Conservation (phyloP, 2,113 vertebrate species). For the Oryzias curvinotus region DNA sequence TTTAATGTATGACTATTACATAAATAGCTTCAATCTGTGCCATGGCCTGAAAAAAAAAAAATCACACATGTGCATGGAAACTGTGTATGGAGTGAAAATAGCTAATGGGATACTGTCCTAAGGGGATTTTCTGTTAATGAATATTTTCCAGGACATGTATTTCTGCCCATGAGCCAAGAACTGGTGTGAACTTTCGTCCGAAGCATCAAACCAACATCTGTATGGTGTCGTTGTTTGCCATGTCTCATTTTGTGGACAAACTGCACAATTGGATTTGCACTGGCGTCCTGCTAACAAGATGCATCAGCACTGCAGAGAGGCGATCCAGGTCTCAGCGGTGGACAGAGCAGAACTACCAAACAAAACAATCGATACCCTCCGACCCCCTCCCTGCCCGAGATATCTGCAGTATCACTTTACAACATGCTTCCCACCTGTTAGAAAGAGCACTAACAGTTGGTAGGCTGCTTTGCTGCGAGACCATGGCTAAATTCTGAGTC, state of each 20-base stretch:
- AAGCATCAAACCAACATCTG: not conserved
- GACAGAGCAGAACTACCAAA: conserved; percentile 29
- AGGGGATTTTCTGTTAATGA: conserved; percentile 11
- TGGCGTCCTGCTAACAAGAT: conserved; percentile 24
- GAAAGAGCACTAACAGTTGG: conserved; percentile 1
- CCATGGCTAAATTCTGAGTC: not conserved
- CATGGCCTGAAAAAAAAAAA: conserved; percentile 12
- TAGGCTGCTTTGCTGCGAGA: not conserved
- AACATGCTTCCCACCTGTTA: conserved; percentile 14
- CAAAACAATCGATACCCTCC: conserved; percentile 53
- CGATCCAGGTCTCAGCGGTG: conserved; percentile 32
- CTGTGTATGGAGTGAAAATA: conserved; percentile 26
- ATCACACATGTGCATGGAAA: not conserved
- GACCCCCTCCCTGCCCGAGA: conserved; percentile 5
- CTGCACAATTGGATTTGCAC: conserved; percentile 22
- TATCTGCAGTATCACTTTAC: conserved; percentile 24
- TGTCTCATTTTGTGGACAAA: conserved; percentile 3
- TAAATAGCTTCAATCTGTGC: not conserved
- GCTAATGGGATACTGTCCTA: conserved; percentile 20
- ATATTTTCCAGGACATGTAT: conserved; percentile 28
- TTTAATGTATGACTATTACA: too few relatives aligned
- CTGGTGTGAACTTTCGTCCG: not conserved
- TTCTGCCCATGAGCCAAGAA: not conserved
- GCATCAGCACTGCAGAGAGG: conserved; percentile 34
- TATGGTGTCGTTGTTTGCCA: conserved; percentile 18